Evolutionary conservation across 2,797 vertebrate species (phyloP), one percentile per base, ranked within the genome.

Genomic region (Atherinosoma microstoma): DNA sequence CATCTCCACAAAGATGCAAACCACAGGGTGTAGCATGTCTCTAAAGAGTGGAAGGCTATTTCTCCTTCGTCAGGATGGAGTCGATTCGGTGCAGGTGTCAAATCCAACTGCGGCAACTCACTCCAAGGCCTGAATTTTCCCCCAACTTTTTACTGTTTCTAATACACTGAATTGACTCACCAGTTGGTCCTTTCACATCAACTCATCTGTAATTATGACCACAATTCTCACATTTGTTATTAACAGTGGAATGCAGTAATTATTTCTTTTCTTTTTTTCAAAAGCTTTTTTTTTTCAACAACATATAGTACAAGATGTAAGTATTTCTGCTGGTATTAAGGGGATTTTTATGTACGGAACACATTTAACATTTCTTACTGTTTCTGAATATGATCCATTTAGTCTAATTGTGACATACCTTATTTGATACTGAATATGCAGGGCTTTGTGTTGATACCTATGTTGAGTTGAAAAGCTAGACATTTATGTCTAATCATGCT

Each of bases 21-120:
- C 29, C 58, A 78, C 75, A 82, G 60, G 83, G 24, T 12, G 49
- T 53, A 12, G 49, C 49, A 53, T 27, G 49, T 53, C 49, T 24
- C 12, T 24, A 22, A 47, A n/a, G 20, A 53, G 22, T 53, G 49
- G 49, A 53, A 9, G 49, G 49, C 1, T 27, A 27, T 27, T 53
- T 53, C 49, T 24, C 22, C 22, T 53, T 53, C 22, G 22, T 53
- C 49, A 27, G n/a, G 49, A 53, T 27, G 49, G 22, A 53, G 22
- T 10, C 13, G 24, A 53, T 53, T 53, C 22, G 6, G 49, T 53
- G 49, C 49, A 24, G 22, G 22, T 53, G 49, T 53, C 49, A 24
- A 53, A 53, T 27, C 24, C 22, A 6, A 24, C 49, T 53, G 49
- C 27, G 12, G 49, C 49, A 53, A 53, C 49, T 22, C 47, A 3